Percentiles rank a stretch among this genome's conserved stretches.
Evolutionary conservation across 2,888 invertebrate species (phyloP).

Genomic region (Ryuthela nishihirai): DNA sequence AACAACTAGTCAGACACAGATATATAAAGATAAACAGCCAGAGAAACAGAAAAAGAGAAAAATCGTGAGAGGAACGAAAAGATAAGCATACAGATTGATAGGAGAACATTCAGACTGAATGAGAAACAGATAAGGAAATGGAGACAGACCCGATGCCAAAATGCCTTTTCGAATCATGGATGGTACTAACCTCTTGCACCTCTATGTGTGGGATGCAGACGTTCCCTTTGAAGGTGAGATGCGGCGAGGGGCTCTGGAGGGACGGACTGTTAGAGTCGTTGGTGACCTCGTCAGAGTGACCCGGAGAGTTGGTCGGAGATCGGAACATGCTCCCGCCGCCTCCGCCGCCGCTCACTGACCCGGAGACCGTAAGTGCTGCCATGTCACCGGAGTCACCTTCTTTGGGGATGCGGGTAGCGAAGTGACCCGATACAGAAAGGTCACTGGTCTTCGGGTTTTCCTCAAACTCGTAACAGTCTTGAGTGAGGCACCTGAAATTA

Average conservation of each 20-base stretch:
- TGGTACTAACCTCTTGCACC: background rate
- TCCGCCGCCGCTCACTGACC: too few relatives aligned
- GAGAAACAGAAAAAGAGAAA: too few relatives aligned
- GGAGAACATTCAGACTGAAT: too few relatives aligned
- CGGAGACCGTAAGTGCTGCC: background rate
- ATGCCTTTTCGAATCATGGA: too few relatives aligned
- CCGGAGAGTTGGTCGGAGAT: background rate
- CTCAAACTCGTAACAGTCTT: background rate
- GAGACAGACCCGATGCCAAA: too few relatives aligned
- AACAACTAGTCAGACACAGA: too few relatives aligned
- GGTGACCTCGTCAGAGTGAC: background rate
- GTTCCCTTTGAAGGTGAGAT: background rate
- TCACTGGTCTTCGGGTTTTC: background rate
- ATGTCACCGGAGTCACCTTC: background rate
- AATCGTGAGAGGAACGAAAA: too few relatives aligned
- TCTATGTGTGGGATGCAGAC: background rate
- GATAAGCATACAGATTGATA: too few relatives aligned
- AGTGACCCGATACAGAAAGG: background rate
- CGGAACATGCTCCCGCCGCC: background rate
- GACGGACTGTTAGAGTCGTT: background rate
- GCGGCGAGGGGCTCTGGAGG: background rate
- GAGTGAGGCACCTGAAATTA: background rate
- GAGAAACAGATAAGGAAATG: too few relatives aligned
- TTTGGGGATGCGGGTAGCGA: background rate
- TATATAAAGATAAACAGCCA: too few relatives aligned